These are phyloP conservation scores for Sapajus apella DNA, from an alignment of 2,113 vertebrate species.

Conservation along the genomic window DNA sequence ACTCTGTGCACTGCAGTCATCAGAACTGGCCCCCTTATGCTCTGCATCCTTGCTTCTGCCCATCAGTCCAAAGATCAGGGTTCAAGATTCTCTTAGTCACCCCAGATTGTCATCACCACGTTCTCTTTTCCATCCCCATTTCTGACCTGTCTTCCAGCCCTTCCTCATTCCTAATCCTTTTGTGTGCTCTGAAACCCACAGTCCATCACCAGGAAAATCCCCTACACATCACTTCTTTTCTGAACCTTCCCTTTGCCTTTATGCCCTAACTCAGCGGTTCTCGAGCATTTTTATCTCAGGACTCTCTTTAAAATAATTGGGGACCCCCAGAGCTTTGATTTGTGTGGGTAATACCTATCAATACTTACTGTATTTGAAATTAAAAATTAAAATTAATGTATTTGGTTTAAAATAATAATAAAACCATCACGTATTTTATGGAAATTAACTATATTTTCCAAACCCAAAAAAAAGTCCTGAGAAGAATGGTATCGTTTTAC, in stretches of 20 bases:
- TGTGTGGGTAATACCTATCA: background rate
- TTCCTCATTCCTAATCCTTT: background rate
- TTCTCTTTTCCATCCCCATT: background rate
- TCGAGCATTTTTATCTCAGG: background rate
- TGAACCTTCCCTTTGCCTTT: background rate
- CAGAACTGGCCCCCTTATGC: background rate
- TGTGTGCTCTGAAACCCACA: background rate
- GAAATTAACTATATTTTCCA: background rate
- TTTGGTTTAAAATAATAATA: constrained; percentile 10
- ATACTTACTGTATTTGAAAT: background rate
- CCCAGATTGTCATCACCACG: background rate
- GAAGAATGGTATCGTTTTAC: background rate
- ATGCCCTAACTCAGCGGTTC: background rate
- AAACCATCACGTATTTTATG: background rate
- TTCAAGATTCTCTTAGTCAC: background rate
- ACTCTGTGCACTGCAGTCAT: background rate
- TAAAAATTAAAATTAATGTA: background rate
- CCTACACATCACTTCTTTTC: background rate
- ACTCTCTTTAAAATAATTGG: background rate
- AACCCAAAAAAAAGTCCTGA: background rate
- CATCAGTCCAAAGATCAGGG: background rate
- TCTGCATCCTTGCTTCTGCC: background rate
- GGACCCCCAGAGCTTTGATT: background rate
- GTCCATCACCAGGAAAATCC: background rate
- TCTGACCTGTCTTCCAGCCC: background rate